Evolutionary conservation across 2,113 vertebrate genomes (phyloP), one percentile per base, ranked within the genome.

Genomic region (Ramphastos sulfuratus): DNA sequence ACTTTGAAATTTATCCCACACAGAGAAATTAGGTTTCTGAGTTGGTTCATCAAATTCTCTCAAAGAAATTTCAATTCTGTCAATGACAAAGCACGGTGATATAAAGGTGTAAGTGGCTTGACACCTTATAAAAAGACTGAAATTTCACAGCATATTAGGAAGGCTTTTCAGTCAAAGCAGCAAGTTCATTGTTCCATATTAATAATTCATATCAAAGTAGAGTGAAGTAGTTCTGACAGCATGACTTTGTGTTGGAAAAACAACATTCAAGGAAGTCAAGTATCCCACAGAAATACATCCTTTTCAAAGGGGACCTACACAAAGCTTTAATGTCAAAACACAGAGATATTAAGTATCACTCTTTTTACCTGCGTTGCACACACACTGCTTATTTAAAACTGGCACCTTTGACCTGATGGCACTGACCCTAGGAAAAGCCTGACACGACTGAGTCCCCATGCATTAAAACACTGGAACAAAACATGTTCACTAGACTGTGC

Each of bases 401-500:
- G 35, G 58, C 7, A 6, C 15, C 37, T 65, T 67, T 10, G 9
- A 44, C 30, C 39, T n/a, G 33, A 33, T 3, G 21, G 61, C 59
- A 25, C 4, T 65, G 39, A 63, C 15, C 33, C 24, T 25, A 37
- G 17, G 75, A 58, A 67, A 61, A 0, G 2, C 0, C 3, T 6
- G 48, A 44, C 48, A 30, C 0, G 2, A n/a, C 8, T 16, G 12
- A 46, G 46, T 35, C 23, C 30, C 27, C 46, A 7, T 0, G 0
- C 5, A 46, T 27, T 39, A 27, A n/a, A 39, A 67, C 48, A 25
- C 50, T 3, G 20, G 37, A 55, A 35, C 1, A 1, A 17, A 10
- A 1, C 0, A 1, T 1, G 1, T 44, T 69, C 1, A 0, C 35
- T 44, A n/a, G 19, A 30, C 55, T 18, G 10, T 3, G 12, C 0